Base-by-base conservation (phyloP, 2,113 vertebrate species). In the Speoplatyrhinus poulsoni region DNA sequence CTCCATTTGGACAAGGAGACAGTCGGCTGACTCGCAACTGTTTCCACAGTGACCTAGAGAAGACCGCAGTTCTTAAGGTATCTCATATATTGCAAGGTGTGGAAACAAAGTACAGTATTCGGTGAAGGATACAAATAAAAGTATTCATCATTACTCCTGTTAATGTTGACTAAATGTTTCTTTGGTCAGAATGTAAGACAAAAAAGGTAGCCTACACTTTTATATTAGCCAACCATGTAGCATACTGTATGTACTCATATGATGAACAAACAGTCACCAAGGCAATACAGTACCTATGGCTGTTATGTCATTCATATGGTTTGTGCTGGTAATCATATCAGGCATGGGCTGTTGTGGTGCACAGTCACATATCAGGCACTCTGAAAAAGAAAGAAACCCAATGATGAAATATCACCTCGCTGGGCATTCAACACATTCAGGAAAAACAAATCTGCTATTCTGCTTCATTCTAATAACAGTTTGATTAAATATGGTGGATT, bases 1-100 rank as follows among this genome's bases (percentile, higher is more conserved):
- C 17, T 96, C 95, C 65, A 94, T 95, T 82, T 94, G 90, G 53
- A 85, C 92, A 63, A 98, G 89, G 1, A 94, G 83, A 52, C 98
- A 98, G 63, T 91, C 93, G 17, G 92, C 88, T 46, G 96, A 92
- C 67, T 90, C 92, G 60, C 96, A 98, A 2, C 67, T 54, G 50
- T 70, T 93, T 64, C 91, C 90, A 88, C 95, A 98, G 60, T 89
- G 90, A 85, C 93, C 94, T 87, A 92, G 82, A 85, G 87, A 49
- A 81, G 82, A 65, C 65, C 68, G 65, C 60, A 47, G 48, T 61
- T 48, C 16, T 82, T 5, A 82, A 41, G 4, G 1, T 41, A 41
- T 6, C 36, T 41, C 5, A 7, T 8, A 41, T 26, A 50, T 26
- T 26, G 26, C 26, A 26, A 26, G 26, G 26, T 26, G 26, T 26